phyloP scores from a whole-genome alignment of 1,140 invertebrate genomes.

The Arctopsyche grandis region DNA sequence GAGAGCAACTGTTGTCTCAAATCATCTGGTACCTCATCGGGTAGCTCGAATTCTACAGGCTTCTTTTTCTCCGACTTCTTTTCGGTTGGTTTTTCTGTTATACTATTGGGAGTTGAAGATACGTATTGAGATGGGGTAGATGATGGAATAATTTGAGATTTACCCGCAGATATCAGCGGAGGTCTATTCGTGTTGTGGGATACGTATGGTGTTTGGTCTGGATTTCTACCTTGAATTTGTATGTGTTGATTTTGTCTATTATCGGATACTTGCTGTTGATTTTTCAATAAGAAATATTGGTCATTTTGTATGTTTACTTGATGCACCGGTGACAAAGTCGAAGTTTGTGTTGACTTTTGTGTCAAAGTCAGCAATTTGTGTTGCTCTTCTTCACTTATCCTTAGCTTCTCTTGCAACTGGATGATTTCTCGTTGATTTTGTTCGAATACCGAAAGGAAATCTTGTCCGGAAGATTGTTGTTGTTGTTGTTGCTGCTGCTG shows the following conservation, averaged over 20 bases:
- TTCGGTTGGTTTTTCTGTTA: constrained; percentile 61
- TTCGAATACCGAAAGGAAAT: constrained; percentile 51
- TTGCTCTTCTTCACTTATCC: constrained; percentile 50
- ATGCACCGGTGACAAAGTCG: not conserved
- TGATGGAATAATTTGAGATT: constrained; percentile 63
- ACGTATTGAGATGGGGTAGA: constrained; percentile 59
- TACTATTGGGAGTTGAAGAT: constrained; percentile 61
- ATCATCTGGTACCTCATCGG: constrained; percentile 88
- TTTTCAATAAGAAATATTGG: constrained; percentile 48
- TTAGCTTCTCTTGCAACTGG: constrained; percentile 49
- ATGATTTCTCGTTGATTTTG: constrained; percentile 52
- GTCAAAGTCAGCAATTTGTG: constrained; percentile 45
- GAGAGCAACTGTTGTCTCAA: constrained; percentile 83
- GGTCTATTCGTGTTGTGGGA: constrained; percentile 52
- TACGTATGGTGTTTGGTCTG: constrained; percentile 47
- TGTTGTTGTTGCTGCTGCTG: constrained; percentile 53
- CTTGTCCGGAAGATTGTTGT: constrained; percentile 4
- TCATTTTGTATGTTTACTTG: constrained; percentile 33
- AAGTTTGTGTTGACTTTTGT: constrained; percentile 23
- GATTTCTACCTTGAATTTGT: constrained; percentile 41
- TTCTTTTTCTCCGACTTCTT: constrained; percentile 66
- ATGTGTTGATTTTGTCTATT: constrained; percentile 22
- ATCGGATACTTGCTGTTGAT: constrained; percentile 27
- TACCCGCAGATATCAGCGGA: constrained; percentile 58
- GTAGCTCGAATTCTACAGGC: constrained; percentile 73